Conservation (phyloP, 2,888 invertebrate species). For the Crematogaster levior region DNA sequence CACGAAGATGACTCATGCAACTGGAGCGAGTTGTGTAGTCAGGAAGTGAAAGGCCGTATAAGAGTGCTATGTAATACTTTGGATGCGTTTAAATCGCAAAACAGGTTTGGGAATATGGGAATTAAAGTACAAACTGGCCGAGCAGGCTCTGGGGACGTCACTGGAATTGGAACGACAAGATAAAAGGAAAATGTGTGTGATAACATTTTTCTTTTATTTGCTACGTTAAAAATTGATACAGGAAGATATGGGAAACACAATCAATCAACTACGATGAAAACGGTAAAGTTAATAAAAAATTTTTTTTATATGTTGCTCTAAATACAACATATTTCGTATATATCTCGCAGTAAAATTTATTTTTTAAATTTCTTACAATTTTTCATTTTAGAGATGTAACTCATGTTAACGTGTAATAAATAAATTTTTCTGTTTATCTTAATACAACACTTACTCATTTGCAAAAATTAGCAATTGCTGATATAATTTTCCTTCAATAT, state of each 20-base stretch:
- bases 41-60: background rate
- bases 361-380: too few relatives aligned
- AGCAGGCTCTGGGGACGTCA: constrained; percentile 1
- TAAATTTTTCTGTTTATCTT: background rate
- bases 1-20: background rate
- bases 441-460: background rate
- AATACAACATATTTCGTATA: background rate
- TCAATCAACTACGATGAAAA: background rate
- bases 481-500: constrained; percentile 4
- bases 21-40: background rate
- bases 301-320: background rate
- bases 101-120: constrained; percentile 30
- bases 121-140: background rate
- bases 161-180: background rate
- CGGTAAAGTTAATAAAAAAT: background rate
- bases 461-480: background rate
- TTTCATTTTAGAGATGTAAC: background rate
- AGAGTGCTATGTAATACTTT: constrained; percentile 4
- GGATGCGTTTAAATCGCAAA: constrained; percentile 20
- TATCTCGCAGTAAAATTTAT: background rate
- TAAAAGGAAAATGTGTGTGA: background rate
- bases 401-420: too few relatives aligned
- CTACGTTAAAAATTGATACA: background rate
- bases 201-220: constrained; percentile 2
- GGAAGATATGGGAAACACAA: background rate